Conservation (phyloP, 2,113 vertebrate species). For the Litocranius walleri region DNA sequence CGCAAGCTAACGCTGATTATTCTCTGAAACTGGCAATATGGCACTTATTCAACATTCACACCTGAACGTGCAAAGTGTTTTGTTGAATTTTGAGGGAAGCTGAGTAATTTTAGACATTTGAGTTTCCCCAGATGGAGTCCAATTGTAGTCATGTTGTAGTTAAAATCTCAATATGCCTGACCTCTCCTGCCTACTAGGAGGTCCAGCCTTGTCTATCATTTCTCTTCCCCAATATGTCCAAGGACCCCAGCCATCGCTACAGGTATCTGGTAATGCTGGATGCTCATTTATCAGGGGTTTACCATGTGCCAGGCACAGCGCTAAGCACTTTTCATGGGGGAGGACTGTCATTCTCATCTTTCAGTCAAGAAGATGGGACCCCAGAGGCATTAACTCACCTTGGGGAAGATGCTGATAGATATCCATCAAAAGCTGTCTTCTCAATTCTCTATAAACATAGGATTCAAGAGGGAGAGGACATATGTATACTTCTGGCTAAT, state of each 20-base stretch:
- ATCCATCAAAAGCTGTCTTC: neutral
- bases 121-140: neutral
- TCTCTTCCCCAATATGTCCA: neutral
- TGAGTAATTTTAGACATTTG: neutral
- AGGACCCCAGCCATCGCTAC: neutral
- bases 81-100: neutral
- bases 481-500: neutral
- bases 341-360: neutral
- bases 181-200: neutral
- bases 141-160: neutral
- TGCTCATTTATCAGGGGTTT: neutral
- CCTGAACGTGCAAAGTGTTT: rapidly evolving
- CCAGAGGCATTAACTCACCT: neutral
- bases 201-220: neutral
- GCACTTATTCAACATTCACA: rapidly evolving
- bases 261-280: rapidly evolving
- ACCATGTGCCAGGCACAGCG: rapidly evolving
- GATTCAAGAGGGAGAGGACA: neutral
- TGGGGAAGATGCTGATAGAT: neutral
- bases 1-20: rapidly evolving
- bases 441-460: neutral
- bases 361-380: neutral
- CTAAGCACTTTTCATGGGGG: neutral
- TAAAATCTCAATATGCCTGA: neutral
- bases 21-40: neutral